A percentile compares a stretch with the other conserved stretches of the same genome.
These are phyloP conservation scores for Charina bottae DNA, from an alignment of 2,113 vertebrate genomes.

Conservation along the genomic window DNA sequence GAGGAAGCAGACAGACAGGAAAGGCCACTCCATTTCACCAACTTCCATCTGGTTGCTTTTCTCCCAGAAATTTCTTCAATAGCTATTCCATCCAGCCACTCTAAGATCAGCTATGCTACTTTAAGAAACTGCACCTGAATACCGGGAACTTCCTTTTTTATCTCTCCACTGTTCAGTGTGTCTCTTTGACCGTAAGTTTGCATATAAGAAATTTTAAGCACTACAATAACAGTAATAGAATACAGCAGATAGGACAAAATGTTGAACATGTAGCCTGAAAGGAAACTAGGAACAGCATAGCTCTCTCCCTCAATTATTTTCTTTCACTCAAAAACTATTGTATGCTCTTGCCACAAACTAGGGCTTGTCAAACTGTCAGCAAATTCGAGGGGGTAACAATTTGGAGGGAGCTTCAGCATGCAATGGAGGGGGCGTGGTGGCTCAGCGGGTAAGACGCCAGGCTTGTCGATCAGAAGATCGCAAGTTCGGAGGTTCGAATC, in stretches of 20 bases:
- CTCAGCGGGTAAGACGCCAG: too few relatives aligned
- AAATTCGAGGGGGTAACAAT: neutral
- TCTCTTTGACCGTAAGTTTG: neutral
- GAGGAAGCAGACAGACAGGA: neutral
- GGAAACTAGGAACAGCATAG: neutral
- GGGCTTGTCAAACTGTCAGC: neutral
- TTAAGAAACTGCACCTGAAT: neutral
- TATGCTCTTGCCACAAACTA: neutral
- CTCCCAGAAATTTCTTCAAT: neutral
- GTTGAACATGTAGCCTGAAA: neutral
- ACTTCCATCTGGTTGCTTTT: neutral
- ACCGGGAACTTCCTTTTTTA: neutral
- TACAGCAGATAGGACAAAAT: neutral
- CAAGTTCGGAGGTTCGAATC: too few relatives aligned
- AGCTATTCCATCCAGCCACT: neutral
- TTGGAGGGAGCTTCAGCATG: neutral
- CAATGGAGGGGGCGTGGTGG: too few relatives aligned
- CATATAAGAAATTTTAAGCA: neutral
- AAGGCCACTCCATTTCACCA: too few relatives aligned
- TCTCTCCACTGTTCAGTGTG: neutral
- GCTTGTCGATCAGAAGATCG: too few relatives aligned
- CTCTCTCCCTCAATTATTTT: neutral
- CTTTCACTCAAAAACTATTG: neutral
- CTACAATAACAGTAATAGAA: neutral
- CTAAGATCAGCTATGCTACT: neutral